Conservation (phyloP, 2,888 invertebrate species). For the Cerastoderma edule region DNA sequence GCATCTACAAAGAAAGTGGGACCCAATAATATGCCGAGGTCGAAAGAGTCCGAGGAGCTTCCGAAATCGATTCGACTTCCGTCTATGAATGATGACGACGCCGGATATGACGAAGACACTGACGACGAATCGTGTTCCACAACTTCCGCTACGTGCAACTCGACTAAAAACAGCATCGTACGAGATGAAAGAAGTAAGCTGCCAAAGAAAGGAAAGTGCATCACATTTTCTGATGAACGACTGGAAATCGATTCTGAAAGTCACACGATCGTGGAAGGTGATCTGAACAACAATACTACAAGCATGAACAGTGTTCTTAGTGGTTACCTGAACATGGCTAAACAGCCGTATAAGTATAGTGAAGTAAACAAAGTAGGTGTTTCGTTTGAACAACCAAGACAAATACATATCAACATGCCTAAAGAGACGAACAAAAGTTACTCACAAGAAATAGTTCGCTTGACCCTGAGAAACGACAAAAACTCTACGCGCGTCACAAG, state of each 20-base stretch:
- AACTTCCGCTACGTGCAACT: slow-evolving; percentile 59
- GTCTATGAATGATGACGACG: slow-evolving; percentile 32
- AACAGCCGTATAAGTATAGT: slow-evolving; percentile 15
- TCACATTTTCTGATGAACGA: slow-evolving; percentile 40
- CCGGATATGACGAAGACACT: slow-evolving; percentile 24
- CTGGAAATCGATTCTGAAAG: slow-evolving; percentile 25
- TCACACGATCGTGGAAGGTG: neutral
- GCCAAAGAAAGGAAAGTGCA: slow-evolving; percentile 53
- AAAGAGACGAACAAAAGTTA: slow-evolving; percentile 51
- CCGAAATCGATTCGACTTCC: slow-evolving; percentile 47
- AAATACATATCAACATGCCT: slow-evolving; percentile 60
- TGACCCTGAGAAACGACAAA: slow-evolving; percentile 72
- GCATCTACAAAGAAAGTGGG: slow-evolving; percentile 31
- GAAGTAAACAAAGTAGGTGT: slow-evolving; percentile 4
- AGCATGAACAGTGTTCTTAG: slow-evolving; percentile 6
- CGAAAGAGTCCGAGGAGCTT: slow-evolving; percentile 14
- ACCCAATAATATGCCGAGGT: neutral
- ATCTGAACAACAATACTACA: slow-evolving; percentile 10
- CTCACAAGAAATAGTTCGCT: slow-evolving; percentile 64
- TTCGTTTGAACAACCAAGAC: slow-evolving; percentile 27
- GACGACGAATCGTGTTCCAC: slow-evolving; percentile 53
- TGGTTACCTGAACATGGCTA: neutral
- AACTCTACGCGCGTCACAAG: slow-evolving; percentile 68
- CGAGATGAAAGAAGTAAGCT: slow-evolving; percentile 30
- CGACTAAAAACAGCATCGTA: slow-evolving; percentile 34